A percentile compares a stretch with the other conserved stretches of the same genome.
phyloP scores from a whole-genome alignment of 1,140 invertebrate species.

The Tetramorium simillimum region DNA sequence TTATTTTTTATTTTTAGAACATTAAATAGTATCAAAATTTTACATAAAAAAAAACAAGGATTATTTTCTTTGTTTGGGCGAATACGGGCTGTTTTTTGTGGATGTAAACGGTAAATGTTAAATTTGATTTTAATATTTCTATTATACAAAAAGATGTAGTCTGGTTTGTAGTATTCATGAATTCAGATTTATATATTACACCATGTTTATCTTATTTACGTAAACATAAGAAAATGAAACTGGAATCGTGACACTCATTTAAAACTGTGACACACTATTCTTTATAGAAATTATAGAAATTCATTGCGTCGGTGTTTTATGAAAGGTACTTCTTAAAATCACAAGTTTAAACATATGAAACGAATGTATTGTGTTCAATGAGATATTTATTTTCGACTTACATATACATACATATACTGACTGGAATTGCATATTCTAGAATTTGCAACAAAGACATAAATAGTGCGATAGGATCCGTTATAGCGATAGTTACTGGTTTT shows the following conservation, averaged over 20 bases:
- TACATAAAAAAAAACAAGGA: background rate
- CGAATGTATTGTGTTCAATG: constrained; percentile 15
- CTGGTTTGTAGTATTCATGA: constrained; percentile 54
- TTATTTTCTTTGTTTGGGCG: constrained; percentile 20
- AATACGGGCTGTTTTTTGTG: constrained; percentile 38
- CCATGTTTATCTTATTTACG: constrained; percentile 49
- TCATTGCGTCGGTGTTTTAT: background rate
- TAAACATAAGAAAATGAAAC: constrained; percentile 26
- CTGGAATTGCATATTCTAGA: constrained; percentile 31
- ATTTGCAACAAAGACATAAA: constrained; percentile 47
- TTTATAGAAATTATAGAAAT: constrained; percentile 1
- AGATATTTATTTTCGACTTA: constrained; percentile 34
- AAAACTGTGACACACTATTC: background rate
- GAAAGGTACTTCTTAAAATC: background rate
- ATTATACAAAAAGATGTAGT: constrained; percentile 9
- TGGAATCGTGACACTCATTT: constrained; percentile 3
- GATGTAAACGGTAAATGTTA: constrained; percentile 30
- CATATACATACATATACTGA: background rate
- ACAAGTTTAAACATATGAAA: constrained; percentile 36
- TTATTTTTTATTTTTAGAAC: constrained; percentile 32
- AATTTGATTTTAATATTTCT: constrained; percentile 41
- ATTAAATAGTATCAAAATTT: background rate
- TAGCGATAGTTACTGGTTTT: constrained; percentile 52
- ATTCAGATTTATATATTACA: constrained; percentile 11
- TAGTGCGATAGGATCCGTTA: constrained; percentile 43